Evolutionary conservation across 2,888 invertebrate species (phyloP), one percentile per base, ranked within the genome.

Genomic region (Noctuana brunneofusca): DNA sequence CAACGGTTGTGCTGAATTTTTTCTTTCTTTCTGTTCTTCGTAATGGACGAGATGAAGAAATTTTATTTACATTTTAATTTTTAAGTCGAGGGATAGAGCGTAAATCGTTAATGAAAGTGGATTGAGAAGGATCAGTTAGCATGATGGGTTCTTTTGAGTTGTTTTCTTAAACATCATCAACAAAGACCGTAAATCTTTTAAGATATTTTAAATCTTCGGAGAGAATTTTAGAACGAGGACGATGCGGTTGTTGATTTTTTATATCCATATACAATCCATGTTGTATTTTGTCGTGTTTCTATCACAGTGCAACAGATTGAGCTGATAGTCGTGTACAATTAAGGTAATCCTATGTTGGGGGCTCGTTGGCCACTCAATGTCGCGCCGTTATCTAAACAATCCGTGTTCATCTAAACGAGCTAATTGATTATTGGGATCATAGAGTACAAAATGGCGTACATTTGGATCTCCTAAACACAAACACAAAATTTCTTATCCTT

Each of bases 1-100:
- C 80, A 76, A 79, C 72, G 73, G 80, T 79, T 81, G 58, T 67
- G 67, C 65, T 66, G n/a, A n/a, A n/a, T 63, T 69, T 65, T 79
- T 72, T 69, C 79, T 79, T 78, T 77, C 73, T 78, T 77, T 74
- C 70, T 70, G 75, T 77, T 67, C 64, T 65, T 71, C 68, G 73
- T 74, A 76, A 75, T 70, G 74, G 73, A 74, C 69, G 73, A 69
- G 69, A 73, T 65, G 76, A 73, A 79, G 74, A 79, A 85, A 82
- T 83, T 84, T 76, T 83, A 80, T 84, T 81, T 82, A 77, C 72
- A 71, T 82, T 83, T 74, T 78, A 80, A 81, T 79, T 79, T 80
- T 75, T 70, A 80, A 74, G 52, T 72, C 65, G 69, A 64, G 53
- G 76, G 77, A 81, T 82, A 76, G 81, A 83, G 78, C 69, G 74